These are phyloP conservation scores for Amphibalanus amphitrite DNA, from an alignment of 1,140 invertebrate species.

Conservation along the genomic window DNA sequence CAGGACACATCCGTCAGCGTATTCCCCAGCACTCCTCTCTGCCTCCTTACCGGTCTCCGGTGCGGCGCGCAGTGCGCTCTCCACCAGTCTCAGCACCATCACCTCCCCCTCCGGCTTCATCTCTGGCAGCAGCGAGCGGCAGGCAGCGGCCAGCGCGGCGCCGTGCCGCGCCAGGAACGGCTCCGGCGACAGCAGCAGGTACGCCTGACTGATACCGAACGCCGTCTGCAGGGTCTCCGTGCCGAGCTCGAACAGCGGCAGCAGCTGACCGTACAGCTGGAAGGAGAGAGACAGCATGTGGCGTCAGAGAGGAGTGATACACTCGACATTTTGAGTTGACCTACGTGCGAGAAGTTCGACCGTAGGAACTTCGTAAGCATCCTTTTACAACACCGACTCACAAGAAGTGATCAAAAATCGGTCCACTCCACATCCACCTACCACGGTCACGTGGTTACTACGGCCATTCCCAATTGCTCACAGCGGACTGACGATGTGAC, in stretches of 20 bases:
- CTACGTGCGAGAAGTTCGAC: not conserved
- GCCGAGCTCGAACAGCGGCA: constrained; percentile 42
- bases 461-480: no score
- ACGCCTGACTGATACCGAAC: constrained; percentile 61
- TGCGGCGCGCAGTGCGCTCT: constrained; percentile 45
- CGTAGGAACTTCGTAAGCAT: not conserved
- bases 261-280: constrained; percentile 15
- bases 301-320: not conserved
- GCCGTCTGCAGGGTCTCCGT: constrained; percentile 59
- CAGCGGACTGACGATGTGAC: no score
- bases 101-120: constrained; percentile 58
- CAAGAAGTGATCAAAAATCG: not conserved
- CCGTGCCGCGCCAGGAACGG: constrained; percentile 53
- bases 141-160: constrained; percentile 40
- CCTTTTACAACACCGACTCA: not conserved
- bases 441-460: no score
- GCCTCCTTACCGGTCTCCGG: constrained; percentile 27
- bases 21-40: no score
- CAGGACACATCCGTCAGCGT: no score
- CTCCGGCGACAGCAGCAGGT: constrained; percentile 60
- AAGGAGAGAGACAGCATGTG: constrained; percentile 9
- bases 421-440: not conserved
- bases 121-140: constrained; percentile 53
- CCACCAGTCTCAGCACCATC: constrained; percentile 50
- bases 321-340: constrained; percentile 11